phyloP scores from a whole-genome alignment of 2,113 vertebrate genomes.

The Bubo scandiacus region DNA sequence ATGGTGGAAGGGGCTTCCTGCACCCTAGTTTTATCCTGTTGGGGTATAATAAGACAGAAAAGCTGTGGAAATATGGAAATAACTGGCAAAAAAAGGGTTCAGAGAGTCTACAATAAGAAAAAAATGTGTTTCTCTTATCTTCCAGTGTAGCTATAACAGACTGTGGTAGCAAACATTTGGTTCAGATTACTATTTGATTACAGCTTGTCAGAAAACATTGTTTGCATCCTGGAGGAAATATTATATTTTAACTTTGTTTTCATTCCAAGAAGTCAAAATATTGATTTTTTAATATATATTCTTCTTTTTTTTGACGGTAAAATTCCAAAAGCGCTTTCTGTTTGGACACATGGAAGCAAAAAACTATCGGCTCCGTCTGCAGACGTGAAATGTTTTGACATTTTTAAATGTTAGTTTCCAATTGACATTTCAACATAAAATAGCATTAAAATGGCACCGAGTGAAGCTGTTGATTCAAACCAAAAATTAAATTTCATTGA shows the following conservation, averaged over 20 bases:
- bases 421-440: constrained; percentile 61
- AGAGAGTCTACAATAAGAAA: background rate
- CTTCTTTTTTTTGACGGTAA: background rate
- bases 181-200: background rate
- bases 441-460: constrained; percentile 22
- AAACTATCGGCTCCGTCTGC: constrained; percentile 1
- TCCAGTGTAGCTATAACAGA: background rate
- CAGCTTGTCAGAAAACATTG: constrained; percentile 37
- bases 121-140: background rate
- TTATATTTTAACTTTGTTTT: background rate
- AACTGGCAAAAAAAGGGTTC: background rate
- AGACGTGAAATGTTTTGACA: constrained; percentile 61
- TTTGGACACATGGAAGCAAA: constrained; percentile 47
- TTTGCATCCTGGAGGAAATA: constrained; percentile 25
- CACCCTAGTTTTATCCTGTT: background rate
- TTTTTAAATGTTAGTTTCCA: constrained; percentile 58
- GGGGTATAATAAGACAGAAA: background rate
- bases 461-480: constrained; percentile 39
- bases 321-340: constrained; percentile 18
- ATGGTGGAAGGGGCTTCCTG: background rate
- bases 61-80: background rate
- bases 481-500: constrained; percentile 43
- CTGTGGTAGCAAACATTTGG: background rate
- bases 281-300: background rate
- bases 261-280: constrained; percentile 32